Evolutionary conservation across 2,113 vertebrate genomes (phyloP), one percentile per base, ranked within the genome.

Genomic region (Stigmatopora argus): DNA sequence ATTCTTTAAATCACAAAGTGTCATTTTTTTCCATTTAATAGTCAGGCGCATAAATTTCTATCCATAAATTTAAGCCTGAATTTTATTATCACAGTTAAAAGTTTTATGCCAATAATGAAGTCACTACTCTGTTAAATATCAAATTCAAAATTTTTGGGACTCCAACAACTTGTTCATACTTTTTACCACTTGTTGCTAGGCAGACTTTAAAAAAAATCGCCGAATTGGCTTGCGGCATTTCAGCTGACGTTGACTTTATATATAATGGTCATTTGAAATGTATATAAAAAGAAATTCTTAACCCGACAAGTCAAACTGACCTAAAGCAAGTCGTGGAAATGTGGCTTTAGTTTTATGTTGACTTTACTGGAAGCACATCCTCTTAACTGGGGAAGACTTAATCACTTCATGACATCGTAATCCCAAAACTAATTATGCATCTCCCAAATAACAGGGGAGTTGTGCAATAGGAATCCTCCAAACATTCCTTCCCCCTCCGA

Each of bases 381-480:
- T 55, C 73, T 74, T 71, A 79, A 80, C 75, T 73, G 74, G 62
- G 59, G 62, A 51, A 68, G 53, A 65, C 69, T 83, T 82, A 80
- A 73, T 80, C 79, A 77, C 87, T 85, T 85, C 83, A 80, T 83
- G 85, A 67, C 80, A 68, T 79, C 71, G 72, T 86, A 87, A 88
- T 88, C 83, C 84, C 48, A 67, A 82, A 83, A 82, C 85, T 83
- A 86, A 88, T 84, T 83, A 86, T 86, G 83, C 78, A 86, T 83
- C 85, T 88, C 84, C 82, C 75, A 68, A 71, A 77, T 79, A 84
- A 73, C 80, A 77, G 62, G 68, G 73, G 66, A 78, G 69, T 64
- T 38, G 49, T 74, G 67, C 74, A 80, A 84, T 9, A 38, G 15
- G 34, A 64, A 88, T 83, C 81, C 77, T 70, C 80, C 64, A 82